phyloP scores from a whole-genome alignment of 2,888 invertebrate genomes.

The Catocala sponsa region DNA sequence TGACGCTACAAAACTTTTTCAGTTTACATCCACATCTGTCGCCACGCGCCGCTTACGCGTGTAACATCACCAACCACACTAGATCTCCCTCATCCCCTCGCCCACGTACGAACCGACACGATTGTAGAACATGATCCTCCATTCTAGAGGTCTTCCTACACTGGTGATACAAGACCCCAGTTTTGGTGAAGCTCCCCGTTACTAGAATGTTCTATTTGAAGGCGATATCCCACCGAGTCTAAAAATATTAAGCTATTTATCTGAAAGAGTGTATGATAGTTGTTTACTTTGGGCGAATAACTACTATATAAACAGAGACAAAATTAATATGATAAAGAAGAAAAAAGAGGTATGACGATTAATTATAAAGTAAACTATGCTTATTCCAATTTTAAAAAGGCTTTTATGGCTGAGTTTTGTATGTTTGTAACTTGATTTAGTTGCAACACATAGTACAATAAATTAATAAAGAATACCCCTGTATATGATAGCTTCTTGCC shows the following conservation, averaged over 20 bases:
- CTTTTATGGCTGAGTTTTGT: no score
- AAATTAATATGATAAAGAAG: no score
- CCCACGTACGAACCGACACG: constrained; percentile 22
- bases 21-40: constrained; percentile 84
- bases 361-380: no score
- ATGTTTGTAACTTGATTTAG: no score
- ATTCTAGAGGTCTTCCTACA: constrained; percentile 55
- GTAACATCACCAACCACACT: constrained; percentile 55
- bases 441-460: no score
- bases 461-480: no score
- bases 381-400: no score
- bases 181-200: constrained; percentile 59
- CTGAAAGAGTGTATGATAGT: constrained; percentile 43
- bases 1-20: constrained; percentile 73
- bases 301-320: no score
- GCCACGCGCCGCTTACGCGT: constrained; percentile 75
- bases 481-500: no score
- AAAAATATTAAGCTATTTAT: constrained; percentile 66
- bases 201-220: constrained; percentile 79
- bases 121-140: constrained; percentile 28
- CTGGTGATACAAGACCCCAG: constrained; percentile 58
- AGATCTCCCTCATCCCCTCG: constrained; percentile 57
- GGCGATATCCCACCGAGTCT: constrained; percentile 75
- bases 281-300: no score
- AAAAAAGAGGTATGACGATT: no score